These are phyloP conservation scores for Pemphigus obesinymphae DNA, from an alignment of 1,140 invertebrate species.

Conservation along the genomic window DNA sequence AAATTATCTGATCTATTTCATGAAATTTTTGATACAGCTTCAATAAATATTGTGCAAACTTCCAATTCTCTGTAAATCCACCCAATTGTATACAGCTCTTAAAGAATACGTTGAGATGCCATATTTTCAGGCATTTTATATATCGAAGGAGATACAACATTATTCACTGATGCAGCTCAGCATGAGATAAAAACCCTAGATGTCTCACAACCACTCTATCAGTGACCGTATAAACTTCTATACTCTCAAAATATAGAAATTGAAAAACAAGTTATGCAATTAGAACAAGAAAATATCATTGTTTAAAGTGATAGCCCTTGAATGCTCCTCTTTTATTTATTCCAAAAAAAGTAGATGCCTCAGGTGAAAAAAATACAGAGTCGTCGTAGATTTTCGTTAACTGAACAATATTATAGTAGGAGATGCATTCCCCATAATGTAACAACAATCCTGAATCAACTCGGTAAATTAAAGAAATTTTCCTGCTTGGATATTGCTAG, in stretches of 20 bases:
- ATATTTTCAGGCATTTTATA: background rate
- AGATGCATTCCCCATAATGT: conserved; percentile 54
- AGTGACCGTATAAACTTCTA: conserved; percentile 49
- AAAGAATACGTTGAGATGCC: background rate
- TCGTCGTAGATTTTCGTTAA: conserved; percentile 47
- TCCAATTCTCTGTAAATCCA: too few species aligned
- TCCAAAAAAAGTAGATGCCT: conserved; percentile 45
- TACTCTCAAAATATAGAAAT: conserved; percentile 49
- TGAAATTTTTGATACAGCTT: background rate
- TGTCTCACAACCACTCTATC: conserved; percentile 45
- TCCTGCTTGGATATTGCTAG: conserved; percentile 53
- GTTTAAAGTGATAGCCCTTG: conserved; percentile 33
- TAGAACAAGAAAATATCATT: conserved; percentile 42
- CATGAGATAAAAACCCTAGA: conserved; percentile 43
- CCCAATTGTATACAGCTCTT: background rate
- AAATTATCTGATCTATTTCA: background rate
- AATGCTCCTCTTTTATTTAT: conserved; percentile 44
- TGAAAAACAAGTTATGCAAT: conserved; percentile 47
- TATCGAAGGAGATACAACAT: too few species aligned
- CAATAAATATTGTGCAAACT: background rate
- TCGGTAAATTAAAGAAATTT: conserved; percentile 51
- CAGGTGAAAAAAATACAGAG: conserved; percentile 43
- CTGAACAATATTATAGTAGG: too few species aligned
- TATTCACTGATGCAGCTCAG: conserved; percentile 36
- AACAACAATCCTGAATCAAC: conserved; percentile 51